These are phyloP conservation scores for Acropora tenuis DNA, from an alignment of 64 coral and sea anemone species.

Conservation along the genomic window DNA sequence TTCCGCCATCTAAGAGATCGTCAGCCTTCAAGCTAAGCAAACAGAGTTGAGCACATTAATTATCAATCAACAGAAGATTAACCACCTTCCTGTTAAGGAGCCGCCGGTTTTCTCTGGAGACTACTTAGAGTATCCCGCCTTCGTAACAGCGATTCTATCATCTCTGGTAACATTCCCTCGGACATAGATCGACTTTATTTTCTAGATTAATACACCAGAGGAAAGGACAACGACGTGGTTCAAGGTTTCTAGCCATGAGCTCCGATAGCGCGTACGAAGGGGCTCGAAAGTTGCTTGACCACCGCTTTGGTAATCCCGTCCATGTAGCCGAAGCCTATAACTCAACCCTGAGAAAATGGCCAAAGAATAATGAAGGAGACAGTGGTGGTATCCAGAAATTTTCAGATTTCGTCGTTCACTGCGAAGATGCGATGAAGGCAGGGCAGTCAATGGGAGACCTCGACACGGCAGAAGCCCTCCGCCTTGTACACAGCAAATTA, in stretches of 20 bases:
- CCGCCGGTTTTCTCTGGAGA: constrained; percentile 51
- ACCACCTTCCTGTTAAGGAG: constrained; percentile 56
- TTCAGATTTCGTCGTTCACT: constrained; percentile 43
- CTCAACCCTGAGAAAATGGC: constrained; percentile 5
- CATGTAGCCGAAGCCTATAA: constrained; percentile 54
- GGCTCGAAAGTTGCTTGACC: constrained; percentile 1
- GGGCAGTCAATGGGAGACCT: background rate
- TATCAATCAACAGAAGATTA: constrained; percentile 54
- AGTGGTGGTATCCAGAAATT: background rate
- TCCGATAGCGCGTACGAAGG: constrained; percentile 22
- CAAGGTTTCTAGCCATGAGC: constrained; percentile 30
- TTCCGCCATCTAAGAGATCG: constrained; percentile 24
- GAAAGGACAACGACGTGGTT: constrained; percentile 56
- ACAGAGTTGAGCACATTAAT: constrained; percentile 52
- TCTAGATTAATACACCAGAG: constrained; percentile 45
- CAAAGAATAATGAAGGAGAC: constrained; percentile 2
- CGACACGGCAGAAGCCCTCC: constrained; percentile 12
- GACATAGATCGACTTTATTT: constrained; percentile 26
- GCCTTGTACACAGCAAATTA: constrained; percentile 39
- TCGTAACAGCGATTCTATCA: constrained; percentile 51
- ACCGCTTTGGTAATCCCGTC: constrained; percentile 18
- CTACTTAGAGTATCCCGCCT: constrained; percentile 66
- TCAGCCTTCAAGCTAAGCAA: constrained; percentile 67
- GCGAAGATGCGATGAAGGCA: constrained; percentile 23
- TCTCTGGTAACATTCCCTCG: constrained; percentile 12